Percentiles rank a stretch among this genome's conserved stretches.
Evolutionary conservation across 2,888 invertebrate species (phyloP).

Genomic region (Criorhina ranunculi): DNA sequence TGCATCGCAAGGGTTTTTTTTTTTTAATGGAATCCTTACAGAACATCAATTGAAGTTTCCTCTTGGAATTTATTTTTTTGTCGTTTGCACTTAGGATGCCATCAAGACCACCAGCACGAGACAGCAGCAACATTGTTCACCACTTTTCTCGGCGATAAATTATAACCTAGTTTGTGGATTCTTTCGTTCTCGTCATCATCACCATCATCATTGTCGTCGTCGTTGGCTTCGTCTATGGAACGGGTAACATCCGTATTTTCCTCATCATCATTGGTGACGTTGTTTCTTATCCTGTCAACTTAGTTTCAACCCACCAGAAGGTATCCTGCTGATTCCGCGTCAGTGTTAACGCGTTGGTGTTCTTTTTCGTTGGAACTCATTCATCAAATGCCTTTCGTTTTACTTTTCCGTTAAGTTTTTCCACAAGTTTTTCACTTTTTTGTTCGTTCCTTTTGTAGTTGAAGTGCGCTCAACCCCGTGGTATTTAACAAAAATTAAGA

Average conservation of each 20-base stretch:
- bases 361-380: conserved; percentile 6
- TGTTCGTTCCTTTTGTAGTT: conserved; percentile 22
- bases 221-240: conserved; percentile 32
- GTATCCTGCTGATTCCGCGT: too few species aligned
- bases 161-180: conserved; percentile 54
- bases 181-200: conserved; percentile 15
- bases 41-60: conserved; percentile 44
- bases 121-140: conserved; percentile 20
- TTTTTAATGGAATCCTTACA: conserved; percentile 21
- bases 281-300: not conserved
- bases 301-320: not conserved
- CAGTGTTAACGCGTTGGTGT: not conserved
- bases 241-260: conserved; percentile 27
- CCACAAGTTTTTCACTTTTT: too few species aligned
- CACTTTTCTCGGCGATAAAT: conserved; percentile 38
- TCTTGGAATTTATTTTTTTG: conserved; percentile 15
- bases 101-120: not conserved
- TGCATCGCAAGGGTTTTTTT: conserved; percentile 30
- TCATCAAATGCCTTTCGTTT: conserved; percentile 24
- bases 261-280: conserved; percentile 31
- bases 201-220: conserved; percentile 13
- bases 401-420: conserved; percentile 3
- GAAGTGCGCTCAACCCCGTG: conserved; percentile 32
- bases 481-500: conserved; percentile 63
- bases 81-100: not conserved